Evolutionary conservation across 2,113 vertebrate genomes (phyloP), one percentile per base, ranked within the genome.

Genomic region (Thalassarche chlororhynchos): DNA sequence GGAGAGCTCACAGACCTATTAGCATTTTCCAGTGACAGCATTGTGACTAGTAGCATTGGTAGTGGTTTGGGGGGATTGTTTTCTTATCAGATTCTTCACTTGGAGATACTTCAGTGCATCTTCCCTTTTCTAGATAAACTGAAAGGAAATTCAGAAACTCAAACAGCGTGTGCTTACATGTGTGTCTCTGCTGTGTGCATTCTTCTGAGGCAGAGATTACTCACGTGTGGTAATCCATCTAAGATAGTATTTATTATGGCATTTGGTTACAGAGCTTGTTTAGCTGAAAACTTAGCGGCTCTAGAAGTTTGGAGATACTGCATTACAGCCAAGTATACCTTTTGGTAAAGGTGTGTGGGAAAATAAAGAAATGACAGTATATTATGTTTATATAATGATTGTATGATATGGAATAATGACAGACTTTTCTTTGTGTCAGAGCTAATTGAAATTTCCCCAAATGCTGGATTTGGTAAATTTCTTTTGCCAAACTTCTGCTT

Each of bases 151-250:
- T 64, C 28, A 75, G 38, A 34, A 70, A 20, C 9, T 42, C 18
- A 42, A 60, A 20, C 4, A 55, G 9, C 2, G 6, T 44, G 6
- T 21, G 13, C 1, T 0, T 36, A 6, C 4, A 3, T 15, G 5
- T 28, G 6, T 62, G 16, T 29, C 3, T 62, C 20, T 70, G 4
- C 29, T 69, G 7, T 47, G 10, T 65, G 6, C 7, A 12, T 69
- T 54, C 1, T 54, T n/a, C 20, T 49, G 21, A 87, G 20, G 0
- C 15, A 68, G 52, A 88, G 36, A 36, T 65, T 64, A 21, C 14
- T 29, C 29, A n/a, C 0, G 36, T 70, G 6, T 25, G 5, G 2
- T 15, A 71, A 58, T 44, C 14, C 8, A 14, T 36, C 17, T 70
- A 34, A 55, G 5, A 17, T 3, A 38, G 12, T 66, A 17, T 58